Evolutionary conservation across 23 tunicate genomes (phyloP).

Genomic region (Aplidium turbinatum): DNA sequence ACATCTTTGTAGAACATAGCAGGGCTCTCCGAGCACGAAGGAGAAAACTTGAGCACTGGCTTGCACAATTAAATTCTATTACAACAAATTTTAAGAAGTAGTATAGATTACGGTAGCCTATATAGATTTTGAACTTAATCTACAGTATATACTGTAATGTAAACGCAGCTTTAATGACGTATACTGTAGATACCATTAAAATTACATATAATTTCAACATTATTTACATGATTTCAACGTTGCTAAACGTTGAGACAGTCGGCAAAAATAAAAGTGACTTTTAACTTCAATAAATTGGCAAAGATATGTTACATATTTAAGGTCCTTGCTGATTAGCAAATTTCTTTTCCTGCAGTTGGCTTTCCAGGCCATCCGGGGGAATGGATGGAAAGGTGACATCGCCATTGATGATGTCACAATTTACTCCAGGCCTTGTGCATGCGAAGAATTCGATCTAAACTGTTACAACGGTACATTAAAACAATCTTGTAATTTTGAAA

Average conservation of each 20-base stretch:
- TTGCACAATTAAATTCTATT: neutral
- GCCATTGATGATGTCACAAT: constrained; percentile 82
- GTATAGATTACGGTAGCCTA: neutral
- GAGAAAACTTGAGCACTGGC: too few relatives aligned
- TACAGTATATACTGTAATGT: neutral
- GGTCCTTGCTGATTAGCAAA: neutral
- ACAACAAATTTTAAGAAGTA: neutral
- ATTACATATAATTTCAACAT: too few relatives aligned
- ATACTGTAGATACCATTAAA: neutral
- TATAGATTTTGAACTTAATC: neutral
- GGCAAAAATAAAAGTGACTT: too few relatives aligned
- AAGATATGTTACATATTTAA: neutral
- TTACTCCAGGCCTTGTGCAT: constrained; percentile 23
- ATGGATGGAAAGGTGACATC: constrained; percentile 85
- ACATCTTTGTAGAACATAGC: too few relatives aligned
- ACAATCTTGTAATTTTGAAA: too few relatives aligned
- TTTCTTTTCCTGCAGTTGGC: constrained; percentile 38
- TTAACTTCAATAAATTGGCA: too few relatives aligned
- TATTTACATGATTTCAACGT: too few relatives aligned
- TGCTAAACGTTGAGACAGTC: too few relatives aligned
- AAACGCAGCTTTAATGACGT: neutral
- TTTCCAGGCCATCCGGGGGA: constrained; percentile 73
- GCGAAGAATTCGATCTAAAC: neutral
- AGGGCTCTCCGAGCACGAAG: too few relatives aligned
- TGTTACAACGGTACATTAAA: too few relatives aligned